A percentile compares a stretch with the other conserved stretches of the same genome.
Evolutionary conservation across 2,113 vertebrate species (phyloP).

Genomic region (Zapus hudsonius): DNA sequence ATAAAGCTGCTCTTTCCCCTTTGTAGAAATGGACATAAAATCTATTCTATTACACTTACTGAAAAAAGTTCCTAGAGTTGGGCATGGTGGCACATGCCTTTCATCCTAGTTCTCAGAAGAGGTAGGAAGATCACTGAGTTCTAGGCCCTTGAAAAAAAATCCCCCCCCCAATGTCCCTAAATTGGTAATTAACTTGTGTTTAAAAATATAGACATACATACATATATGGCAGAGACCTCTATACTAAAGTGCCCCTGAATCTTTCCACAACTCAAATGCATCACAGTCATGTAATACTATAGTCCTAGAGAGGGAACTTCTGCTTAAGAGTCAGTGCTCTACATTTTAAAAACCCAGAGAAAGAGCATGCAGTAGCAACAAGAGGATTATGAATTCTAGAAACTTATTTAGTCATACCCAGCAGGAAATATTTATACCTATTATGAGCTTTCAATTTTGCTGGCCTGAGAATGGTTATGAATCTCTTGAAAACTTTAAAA

Average conservation of each 20-base stretch:
- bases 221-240: neutral
- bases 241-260: neutral
- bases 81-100: too few species aligned
- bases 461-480: conserved; percentile 54
- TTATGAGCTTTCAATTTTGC: conserved; percentile 47
- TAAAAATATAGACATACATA: neutral
- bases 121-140: too few species aligned
- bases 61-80: too few species aligned
- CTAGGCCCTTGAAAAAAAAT: too few species aligned
- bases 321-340: neutral
- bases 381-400: neutral
- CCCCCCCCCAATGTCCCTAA: neutral
- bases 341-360: conserved; percentile 14
- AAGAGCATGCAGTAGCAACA: neutral
- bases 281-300: neutral
- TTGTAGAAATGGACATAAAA: conserved; percentile 68
- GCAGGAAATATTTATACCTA: conserved; percentile 48
- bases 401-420: conserved; percentile 38
- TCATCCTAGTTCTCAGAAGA: too few species aligned
- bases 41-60: conserved; percentile 8
- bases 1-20: conserved; percentile 52
- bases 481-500: conserved; percentile 36
- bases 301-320: conserved; percentile 33
- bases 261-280: neutral
- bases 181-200: conserved; percentile 14